These are phyloP conservation scores for Colinus virginianus DNA, from an alignment of 2,113 vertebrate species.

Conservation along the genomic window DNA sequence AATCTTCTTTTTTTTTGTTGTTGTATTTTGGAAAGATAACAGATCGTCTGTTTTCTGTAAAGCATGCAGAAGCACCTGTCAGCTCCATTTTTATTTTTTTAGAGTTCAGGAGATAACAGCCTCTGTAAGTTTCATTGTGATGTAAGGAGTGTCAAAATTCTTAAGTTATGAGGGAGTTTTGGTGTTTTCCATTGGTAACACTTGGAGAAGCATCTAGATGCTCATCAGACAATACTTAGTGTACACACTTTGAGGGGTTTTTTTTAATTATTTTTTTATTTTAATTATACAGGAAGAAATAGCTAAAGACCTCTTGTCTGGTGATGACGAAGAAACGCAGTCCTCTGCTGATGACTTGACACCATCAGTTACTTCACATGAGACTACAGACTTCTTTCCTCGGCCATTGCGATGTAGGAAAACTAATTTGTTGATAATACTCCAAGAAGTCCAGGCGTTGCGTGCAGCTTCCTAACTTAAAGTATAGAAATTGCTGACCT, in stretches of 20 bases:
- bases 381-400: slow-evolving; percentile 96
- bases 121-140: not conserved
- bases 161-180: not conserved
- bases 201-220: not conserved
- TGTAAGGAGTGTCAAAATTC: not conserved
- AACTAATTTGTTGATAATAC: not conserved
- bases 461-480: not conserved
- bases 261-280: not conserved
- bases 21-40: not conserved
- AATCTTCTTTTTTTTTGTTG: rapidly evolving
- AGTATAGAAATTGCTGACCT: not conserved
- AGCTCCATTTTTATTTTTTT: not conserved
- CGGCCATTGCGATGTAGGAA: slow-evolving; percentile 95
- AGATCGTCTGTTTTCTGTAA: not conserved
- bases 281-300: slow-evolving; percentile 90
- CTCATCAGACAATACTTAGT: not conserved
- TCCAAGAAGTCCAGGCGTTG: not conserved
- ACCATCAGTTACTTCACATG: slow-evolving; percentile 96
- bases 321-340: slow-evolving; percentile 98
- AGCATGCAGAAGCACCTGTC: not conserved
- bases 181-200: not conserved
- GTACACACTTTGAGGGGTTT: not conserved
- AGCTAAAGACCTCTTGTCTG: slow-evolving; percentile 96
- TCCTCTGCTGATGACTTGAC: slow-evolving; percentile 98
- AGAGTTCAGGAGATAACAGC: not conserved